Percentiles rank a stretch among this genome's conserved stretches.
These are phyloP conservation scores for Anthopleura xanthogrammica DNA, from an alignment of 92 coral and sea anemone genomes.

Conservation along the genomic window DNA sequence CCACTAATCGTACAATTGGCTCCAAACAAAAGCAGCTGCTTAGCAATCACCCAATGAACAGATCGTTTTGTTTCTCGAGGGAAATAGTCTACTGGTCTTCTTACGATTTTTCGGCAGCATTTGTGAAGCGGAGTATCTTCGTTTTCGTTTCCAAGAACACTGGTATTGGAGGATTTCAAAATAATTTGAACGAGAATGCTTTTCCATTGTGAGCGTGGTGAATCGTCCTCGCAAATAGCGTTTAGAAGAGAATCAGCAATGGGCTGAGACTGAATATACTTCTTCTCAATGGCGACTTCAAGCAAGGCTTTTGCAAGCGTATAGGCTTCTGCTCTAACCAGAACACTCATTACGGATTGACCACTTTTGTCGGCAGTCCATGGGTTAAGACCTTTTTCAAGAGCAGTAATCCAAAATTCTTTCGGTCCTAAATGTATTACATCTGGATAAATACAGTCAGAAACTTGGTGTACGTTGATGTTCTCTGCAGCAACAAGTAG, in stretches of 20 bases:
- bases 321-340: conserved; percentile 9
- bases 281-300: not conserved
- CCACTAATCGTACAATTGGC: not conserved
- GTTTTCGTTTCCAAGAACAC: no score
- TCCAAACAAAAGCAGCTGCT: conserved; percentile 12
- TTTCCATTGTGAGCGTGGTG: conserved; percentile 13
- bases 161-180: not conserved
- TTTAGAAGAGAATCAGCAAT: not conserved
- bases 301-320: not conserved
- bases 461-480: not conserved
- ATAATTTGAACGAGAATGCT: not conserved
- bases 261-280: not conserved
- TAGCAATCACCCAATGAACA: conserved; percentile 4
- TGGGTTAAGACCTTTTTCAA: conserved; percentile 12
- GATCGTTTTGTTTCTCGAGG: no score
- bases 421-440: not conserved
- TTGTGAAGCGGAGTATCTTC: conserved; percentile 17
- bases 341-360: conserved; percentile 22
- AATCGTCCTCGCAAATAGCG: conserved; percentile 14
- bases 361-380: conserved; percentile 26
- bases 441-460: not conserved
- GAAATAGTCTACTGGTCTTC: not conserved
- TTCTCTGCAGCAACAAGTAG: not conserved
- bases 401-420: conserved; percentile 13
- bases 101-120: not conserved